Evolutionary conservation across 1,140 invertebrate genomes (phyloP), one percentile per base, ranked within the genome.

Genomic region (Ectropis grisescens): DNA sequence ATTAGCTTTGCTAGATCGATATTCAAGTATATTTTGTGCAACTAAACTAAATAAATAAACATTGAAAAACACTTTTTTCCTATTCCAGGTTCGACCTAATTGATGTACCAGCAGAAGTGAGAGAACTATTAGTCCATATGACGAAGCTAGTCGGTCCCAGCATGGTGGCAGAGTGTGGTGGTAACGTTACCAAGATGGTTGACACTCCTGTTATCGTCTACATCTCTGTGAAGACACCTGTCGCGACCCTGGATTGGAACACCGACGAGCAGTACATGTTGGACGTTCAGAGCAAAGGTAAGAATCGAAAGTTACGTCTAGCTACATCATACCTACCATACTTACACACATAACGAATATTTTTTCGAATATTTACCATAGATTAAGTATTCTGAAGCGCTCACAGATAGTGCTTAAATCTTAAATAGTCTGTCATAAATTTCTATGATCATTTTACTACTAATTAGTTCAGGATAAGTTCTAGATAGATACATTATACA

Each of bases 261-360:
- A 91, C 90, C 0, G 83, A 88, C 45, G 90, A 92, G 69, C 68
- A 82, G 24, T 91, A 91, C 47, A 58, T 64, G 13, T 50, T 92
- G 30, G 78, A 85, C 29, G 61, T 90, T 4, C 68, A 71, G 23
- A 84, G 81, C 34, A 84, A 82, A 76, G 87, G 88, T 84, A 58
- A 29, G 41, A 40, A 33, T 12, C 19, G 4, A 22, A 22, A 5
- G 9, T 22, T 22, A 22, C 19, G 9, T 22, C 19, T 22, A 22
- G 19, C 19, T 22, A 5, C 19, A 22, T 9, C 12, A 30, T 29
- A 37, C 25, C n/a, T 38, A 32, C 13, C 37, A 26, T 13, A 13
- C 62, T n/a, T n/a, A n/a, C n/a, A n/a, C n/a, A n/a, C n/a, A n/a
- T n/a, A n/a, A n/a, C n/a, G n/a, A n/a, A n/a, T n/a, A n/a, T n/a